A percentile compares a stretch with the other conserved stretches of the same genome.
Evolutionary conservation across 2,888 invertebrate species (phyloP).

Genomic region (Dermolepida albohirtum): DNA sequence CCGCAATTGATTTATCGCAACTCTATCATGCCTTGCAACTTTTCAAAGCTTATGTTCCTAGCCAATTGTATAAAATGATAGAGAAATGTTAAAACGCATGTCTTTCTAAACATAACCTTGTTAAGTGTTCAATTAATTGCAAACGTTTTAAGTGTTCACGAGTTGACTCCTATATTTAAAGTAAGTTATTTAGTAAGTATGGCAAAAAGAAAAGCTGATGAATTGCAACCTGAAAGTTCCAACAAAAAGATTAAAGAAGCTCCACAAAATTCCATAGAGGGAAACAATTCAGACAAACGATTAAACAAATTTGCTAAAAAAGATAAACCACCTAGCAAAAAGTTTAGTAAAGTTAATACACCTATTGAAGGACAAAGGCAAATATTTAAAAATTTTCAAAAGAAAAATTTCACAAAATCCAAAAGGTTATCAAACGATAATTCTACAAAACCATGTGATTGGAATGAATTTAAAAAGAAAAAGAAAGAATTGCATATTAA

Average conservation of each 20-base stretch:
- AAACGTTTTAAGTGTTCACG: no score
- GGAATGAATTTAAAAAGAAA: conserved; percentile 81
- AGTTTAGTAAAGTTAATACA: neutral
- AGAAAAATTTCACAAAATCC: neutral
- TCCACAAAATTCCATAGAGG: neutral
- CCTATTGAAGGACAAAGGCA: neutral
- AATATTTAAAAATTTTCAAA: conserved; percentile 25
- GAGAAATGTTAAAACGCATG: no score
- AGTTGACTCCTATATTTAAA: no score
- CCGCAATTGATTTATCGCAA: no score
- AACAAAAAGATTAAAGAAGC: conserved; percentile 5
- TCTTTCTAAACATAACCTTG: no score
- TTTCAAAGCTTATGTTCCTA: no score
- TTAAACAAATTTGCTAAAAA: conserved; percentile 17
- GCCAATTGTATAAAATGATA: no score
- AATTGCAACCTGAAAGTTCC: neutral
- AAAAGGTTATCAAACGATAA: neutral
- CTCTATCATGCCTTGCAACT: no score
- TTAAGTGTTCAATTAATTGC: no score
- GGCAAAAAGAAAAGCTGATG: conserved; percentile 19
- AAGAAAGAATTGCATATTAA: conserved; percentile 78
- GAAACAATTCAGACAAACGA: neutral
- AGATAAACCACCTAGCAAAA: conserved; percentile 14
- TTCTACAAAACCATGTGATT: conserved; percentile 72
- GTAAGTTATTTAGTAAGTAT: neutral